Evolutionary conservation across 2,113 vertebrate genomes (phyloP).

Genomic region (Siniperca chuatsi): DNA sequence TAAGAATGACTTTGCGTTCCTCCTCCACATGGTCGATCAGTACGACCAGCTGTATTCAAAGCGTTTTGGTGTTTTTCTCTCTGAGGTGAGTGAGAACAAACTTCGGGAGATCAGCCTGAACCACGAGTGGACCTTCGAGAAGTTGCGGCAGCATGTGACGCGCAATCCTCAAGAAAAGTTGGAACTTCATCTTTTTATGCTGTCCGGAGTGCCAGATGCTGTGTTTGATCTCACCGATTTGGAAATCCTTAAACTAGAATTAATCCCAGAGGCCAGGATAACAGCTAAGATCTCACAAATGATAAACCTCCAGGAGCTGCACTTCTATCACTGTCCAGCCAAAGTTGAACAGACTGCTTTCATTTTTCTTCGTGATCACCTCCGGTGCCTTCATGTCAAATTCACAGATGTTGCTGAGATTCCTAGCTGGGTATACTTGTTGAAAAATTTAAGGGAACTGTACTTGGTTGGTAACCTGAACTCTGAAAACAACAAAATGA

Average conservation of each 20-base stretch:
- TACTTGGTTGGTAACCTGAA: slow-evolving; percentile 97
- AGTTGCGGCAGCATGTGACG: slow-evolving; percentile 93
- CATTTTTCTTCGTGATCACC: slow-evolving; percentile 96
- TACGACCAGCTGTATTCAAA: slow-evolving; percentile 98
- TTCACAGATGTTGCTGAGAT: slow-evolving; percentile 99
- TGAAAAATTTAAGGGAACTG: slow-evolving; percentile 94
- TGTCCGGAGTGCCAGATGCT: slow-evolving; percentile 94
- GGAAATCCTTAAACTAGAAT: slow-evolving; percentile 95
- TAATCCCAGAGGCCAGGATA: slow-evolving; percentile 97
- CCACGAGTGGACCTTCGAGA: slow-evolving; percentile 98
- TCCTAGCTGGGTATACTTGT: slow-evolving; percentile 95
- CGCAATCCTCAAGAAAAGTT: slow-evolving; percentile 94
- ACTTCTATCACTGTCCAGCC: slow-evolving; percentile 96
- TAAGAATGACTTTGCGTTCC: slow-evolving; percentile 98
- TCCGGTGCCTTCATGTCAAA: slow-evolving; percentile 98
- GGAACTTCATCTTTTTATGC: slow-evolving; percentile 96
- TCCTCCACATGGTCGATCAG: slow-evolving; percentile 99
- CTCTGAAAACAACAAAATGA: slow-evolving; percentile 99
- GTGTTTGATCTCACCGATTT: slow-evolving; percentile 96
- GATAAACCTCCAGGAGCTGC: slow-evolving; percentile 95
- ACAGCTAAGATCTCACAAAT: slow-evolving; percentile 98
- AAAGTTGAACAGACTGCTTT: slow-evolving; percentile 98
- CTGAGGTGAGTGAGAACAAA: slow-evolving; percentile 98
- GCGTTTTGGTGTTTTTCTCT: slow-evolving; percentile 96
- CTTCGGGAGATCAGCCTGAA: slow-evolving; percentile 96